Conservation (phyloP, 1,140 invertebrate genomes). For the Wiebesia pumilae region DNA sequence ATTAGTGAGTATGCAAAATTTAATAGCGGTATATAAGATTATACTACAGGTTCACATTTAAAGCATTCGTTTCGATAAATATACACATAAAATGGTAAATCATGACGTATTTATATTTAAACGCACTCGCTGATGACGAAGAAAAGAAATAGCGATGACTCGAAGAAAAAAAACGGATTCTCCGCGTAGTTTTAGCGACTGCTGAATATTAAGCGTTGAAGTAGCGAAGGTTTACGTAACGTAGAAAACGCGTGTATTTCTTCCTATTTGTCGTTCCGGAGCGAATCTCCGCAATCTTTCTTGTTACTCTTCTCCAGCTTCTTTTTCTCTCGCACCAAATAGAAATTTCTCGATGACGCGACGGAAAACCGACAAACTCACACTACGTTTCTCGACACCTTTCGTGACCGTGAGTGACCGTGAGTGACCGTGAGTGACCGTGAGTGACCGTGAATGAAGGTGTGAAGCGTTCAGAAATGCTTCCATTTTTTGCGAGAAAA, state of each 20-base stretch:
- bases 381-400: not conserved
- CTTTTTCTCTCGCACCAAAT: not conserved
- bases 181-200: not conserved
- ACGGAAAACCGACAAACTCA: not conserved
- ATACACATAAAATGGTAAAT: not conserved
- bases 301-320: not conserved
- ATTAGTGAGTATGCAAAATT: not conserved
- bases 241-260: constrained; percentile 37
- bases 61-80: not conserved
- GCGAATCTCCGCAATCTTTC: not conserved
- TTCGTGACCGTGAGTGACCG: constrained; percentile 15
- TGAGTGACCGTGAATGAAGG: too few species aligned
- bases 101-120: not conserved
- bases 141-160: not conserved
- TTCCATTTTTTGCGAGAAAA: not conserved
- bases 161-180: not conserved
- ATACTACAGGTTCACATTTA: not conserved
- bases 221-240: constrained; percentile 24
- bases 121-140: not conserved
- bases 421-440: constrained; percentile 4
- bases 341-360: constrained; percentile 14
- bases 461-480: not conserved
- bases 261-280: constrained; percentile 33
- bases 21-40: not conserved
- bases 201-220: constrained; percentile 29